These are phyloP conservation scores for Pseudochaenichthys georgianus DNA, from an alignment of 2,797 vertebrate genomes.

Conservation along the genomic window DNA sequence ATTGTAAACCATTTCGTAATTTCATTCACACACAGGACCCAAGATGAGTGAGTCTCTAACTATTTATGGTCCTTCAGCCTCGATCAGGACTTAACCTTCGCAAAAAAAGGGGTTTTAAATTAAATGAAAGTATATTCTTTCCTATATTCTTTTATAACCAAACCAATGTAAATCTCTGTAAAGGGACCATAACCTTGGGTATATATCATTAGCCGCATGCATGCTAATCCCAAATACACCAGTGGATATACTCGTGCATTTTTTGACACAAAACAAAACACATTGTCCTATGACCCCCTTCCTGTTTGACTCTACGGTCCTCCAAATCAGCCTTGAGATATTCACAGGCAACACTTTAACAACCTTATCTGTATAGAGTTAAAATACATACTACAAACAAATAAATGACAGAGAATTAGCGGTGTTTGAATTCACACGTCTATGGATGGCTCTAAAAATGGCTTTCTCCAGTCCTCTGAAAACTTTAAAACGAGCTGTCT, in stretches of 20 bases:
- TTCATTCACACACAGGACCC: no score
- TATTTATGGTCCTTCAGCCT: conserved; percentile 2
- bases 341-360: conserved; percentile 43
- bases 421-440: conserved; percentile 46
- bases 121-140: not conserved
- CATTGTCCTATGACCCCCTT: not conserved
- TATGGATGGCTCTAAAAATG: conserved; percentile 49
- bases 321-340: conserved; percentile 30
- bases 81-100: not conserved
- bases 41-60: not conserved
- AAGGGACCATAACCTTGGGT: not conserved
- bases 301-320: not conserved
- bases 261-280: not conserved
- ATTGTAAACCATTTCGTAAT: no score
- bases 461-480: conserved; percentile 66
- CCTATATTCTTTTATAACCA: not conserved
- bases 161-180: not conserved
- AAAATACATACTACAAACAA: conserved; percentile 10
- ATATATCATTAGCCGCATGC: not conserved
- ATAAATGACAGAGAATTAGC: conserved; percentile 44
- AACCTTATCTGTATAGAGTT: conserved; percentile 24
- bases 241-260: not conserved
- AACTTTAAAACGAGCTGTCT: conserved; percentile 83
- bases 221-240: not conserved
- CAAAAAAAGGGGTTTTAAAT: not conserved